Base-by-base conservation (phyloP, 2,888 invertebrate genomes). In the Drosophila acutilabella region DNA sequence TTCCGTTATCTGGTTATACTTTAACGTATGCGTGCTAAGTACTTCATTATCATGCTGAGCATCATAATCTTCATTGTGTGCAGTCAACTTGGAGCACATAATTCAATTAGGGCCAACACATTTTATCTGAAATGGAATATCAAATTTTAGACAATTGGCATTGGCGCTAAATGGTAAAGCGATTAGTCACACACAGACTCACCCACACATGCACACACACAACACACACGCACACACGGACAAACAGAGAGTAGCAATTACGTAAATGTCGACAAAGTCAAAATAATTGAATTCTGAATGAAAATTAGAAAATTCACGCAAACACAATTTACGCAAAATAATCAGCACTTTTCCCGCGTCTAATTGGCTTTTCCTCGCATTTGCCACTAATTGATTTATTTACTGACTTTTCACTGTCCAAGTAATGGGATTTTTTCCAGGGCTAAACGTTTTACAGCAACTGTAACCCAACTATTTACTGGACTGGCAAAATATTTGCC, bases 101-200 rank as follows among this genome's bases (percentile, higher is more conserved):
- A 86, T 64, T 80, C 51, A 83, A 73, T 84, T 82, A 58, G 38
- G 52, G 41, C 45, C 76, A 57, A 51, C 30, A 56, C 64, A 45
- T 36, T 64, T 80, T 72, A 81, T 84, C 70, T 62, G 23, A 60
- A 84, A 69, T 87, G 65, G 65, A 72, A 87, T 72, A 76, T 87
- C 78, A 68, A 84, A 73, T 84, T 72, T 65, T 51, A 68, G n/a
- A 7, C 26, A 80, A 87, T 80, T 61, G 48, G 13, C 53, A 61
- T 60, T 50, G 57, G 41, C 23, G 42, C 8, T 13, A 57, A 65
- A 47, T 65, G 45, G 57, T 58, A 78, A 67, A 50, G 20, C 52
- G 60, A 78, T 78, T 77, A 71, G 16, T 33, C 33, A 26, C 38
- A 23, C 40, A 50, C 14, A 11, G 5, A 36, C 11, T 40, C 11